phyloP scores from a whole-genome alignment of 2,888 invertebrate species.

The Cephus pulcher region DNA sequence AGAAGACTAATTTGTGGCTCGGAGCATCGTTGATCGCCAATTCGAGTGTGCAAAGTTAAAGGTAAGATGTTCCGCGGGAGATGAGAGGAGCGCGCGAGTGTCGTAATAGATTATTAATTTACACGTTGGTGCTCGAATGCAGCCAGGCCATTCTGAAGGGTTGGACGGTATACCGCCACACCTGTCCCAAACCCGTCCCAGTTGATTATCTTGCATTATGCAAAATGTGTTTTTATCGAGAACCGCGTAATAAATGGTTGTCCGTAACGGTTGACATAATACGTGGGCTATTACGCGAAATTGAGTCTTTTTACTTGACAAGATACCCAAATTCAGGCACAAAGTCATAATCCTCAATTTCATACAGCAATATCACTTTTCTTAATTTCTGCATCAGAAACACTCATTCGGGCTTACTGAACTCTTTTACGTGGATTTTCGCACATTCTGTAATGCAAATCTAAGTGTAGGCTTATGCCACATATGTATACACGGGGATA shows the following conservation, averaged over 20 bases:
- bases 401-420: no score
- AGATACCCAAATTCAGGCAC: no score
- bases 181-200: conserved; percentile 60
- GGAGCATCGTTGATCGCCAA: conserved; percentile 31
- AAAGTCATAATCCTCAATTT: no score
- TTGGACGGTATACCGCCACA: conserved; percentile 36
- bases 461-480: no score
- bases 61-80: conserved; percentile 2
- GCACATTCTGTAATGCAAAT: no score
- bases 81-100: conserved; percentile 7
- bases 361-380: no score
- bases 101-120: conserved; percentile 63
- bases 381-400: no score
- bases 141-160: conserved; percentile 7
- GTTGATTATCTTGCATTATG: conserved; percentile 64
- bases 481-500: no score
- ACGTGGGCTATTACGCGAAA: conserved; percentile 57
- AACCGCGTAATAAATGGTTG: conserved; percentile 61
- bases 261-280: conserved; percentile 64
- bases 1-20: conserved; percentile 42
- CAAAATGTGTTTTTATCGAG: conserved; percentile 57
- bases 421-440: no score
- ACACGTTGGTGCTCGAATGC: conserved; percentile 46
- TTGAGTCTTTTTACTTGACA: conserved; percentile 53
- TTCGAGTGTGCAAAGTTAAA: conserved; percentile 3